A percentile compares a stretch with the other conserved stretches of the same genome.
Conservation (phyloP, 2,797 vertebrate genomes). For the Amblyraja radiata region DNA sequence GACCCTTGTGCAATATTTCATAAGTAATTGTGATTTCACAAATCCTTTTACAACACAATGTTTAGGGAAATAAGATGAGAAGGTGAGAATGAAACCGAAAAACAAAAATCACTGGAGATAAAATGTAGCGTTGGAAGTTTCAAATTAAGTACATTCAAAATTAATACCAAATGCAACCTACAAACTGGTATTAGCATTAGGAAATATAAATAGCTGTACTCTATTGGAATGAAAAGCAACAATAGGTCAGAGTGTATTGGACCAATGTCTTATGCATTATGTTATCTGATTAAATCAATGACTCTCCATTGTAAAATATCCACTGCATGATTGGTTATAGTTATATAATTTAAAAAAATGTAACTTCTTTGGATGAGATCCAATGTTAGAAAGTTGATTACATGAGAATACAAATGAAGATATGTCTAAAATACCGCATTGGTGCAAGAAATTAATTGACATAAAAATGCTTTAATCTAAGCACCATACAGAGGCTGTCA, state of each 20-base stretch:
- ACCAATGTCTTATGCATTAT: background rate
- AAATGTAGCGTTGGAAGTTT: background rate
- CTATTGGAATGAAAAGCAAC: background rate
- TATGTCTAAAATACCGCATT: background rate
- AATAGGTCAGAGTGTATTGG: background rate
- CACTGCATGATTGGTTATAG: background rate
- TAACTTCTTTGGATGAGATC: background rate
- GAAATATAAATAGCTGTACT: background rate
- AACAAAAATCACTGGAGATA: background rate
- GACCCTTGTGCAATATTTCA: background rate
- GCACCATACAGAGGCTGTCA: background rate
- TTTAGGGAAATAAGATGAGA: background rate
- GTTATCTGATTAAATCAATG: slow-evolving; percentile 18
- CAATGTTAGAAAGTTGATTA: background rate
- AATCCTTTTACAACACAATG: background rate
- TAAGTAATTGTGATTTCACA: background rate
- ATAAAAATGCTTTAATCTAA: background rate
- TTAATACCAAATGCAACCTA: background rate
- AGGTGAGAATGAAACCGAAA: background rate
- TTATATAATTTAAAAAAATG: background rate
- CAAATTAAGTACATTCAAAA: background rate
- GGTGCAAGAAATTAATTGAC: background rate
- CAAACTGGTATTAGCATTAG: background rate
- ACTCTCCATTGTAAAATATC: background rate
- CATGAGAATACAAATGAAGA: background rate